These are phyloP conservation scores for Eucriotettix oculatus DNA, from an alignment of 2,888 invertebrate genomes.

Conservation along the genomic window DNA sequence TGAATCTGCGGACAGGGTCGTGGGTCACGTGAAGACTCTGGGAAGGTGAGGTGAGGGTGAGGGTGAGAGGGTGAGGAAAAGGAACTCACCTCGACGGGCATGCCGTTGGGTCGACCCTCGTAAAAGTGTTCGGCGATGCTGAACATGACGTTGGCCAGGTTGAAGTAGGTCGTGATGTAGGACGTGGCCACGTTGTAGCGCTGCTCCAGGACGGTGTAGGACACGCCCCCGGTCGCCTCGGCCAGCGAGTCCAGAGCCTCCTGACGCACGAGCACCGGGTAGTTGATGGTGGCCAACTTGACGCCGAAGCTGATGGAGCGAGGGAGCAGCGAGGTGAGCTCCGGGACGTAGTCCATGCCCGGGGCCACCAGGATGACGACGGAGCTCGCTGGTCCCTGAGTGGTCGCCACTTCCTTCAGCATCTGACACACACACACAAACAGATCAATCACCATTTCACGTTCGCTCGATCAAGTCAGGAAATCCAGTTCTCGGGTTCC, in stretches of 20 bases:
- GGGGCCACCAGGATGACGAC: slow-evolving; percentile 37
- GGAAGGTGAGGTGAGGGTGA: no score
- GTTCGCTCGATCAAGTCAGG: no score
- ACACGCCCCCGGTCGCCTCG: slow-evolving; percentile 26
- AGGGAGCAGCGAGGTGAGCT: slow-evolving; percentile 25
- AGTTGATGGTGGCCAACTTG: slow-evolving; percentile 35
- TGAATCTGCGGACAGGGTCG: slow-evolving; percentile 28
- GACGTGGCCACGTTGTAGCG: slow-evolving; percentile 34
- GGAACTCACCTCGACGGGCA: slow-evolving; percentile 29
- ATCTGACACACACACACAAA: slow-evolving; percentile 25
- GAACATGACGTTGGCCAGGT: slow-evolving; percentile 30
- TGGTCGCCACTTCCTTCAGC: slow-evolving; percentile 26
- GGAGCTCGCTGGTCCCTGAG: slow-evolving; percentile 32
- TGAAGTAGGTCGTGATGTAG: slow-evolving; percentile 34
- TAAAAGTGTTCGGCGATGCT: slow-evolving; percentile 30
- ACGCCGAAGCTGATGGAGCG: slow-evolving; percentile 28
- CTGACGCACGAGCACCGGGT: slow-evolving; percentile 29
- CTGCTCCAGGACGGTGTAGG: slow-evolving; percentile 34
- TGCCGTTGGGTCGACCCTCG: slow-evolving; percentile 26
- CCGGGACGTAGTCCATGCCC: slow-evolving; percentile 29
- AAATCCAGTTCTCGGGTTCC: no score
- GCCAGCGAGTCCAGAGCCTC: slow-evolving; percentile 30
- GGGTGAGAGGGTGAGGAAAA: no score
- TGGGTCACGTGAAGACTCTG: no score
- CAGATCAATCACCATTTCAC: no score